A percentile compares a stretch with the other conserved stretches of the same genome.
Conservation (phyloP, 2,797 vertebrate species). For the Strix occidentalis region DNA sequence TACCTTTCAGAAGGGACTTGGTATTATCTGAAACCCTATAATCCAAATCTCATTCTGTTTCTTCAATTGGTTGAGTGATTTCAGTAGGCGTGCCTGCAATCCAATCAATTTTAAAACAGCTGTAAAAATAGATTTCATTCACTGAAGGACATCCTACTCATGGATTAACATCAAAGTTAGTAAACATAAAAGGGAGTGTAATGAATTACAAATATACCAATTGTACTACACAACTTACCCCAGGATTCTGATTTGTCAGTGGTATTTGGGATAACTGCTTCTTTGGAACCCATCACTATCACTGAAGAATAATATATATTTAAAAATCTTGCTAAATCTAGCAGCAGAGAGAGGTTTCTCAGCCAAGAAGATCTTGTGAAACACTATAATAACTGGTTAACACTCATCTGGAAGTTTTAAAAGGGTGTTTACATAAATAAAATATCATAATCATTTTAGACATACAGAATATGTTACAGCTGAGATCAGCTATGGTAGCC, state of each 20-base stretch:
- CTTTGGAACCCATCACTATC: not conserved
- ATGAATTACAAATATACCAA: not conserved
- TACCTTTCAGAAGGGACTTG: conserved; percentile 68
- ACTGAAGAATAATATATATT: not conserved
- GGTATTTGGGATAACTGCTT: not conserved
- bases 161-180: conserved; percentile 29
- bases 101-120: conserved; percentile 67
- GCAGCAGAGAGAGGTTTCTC: not conserved
- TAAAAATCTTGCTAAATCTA: not conserved
- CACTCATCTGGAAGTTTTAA: not conserved
- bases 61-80: conserved; percentile 70
- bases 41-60: conserved; percentile 72
- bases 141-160: conserved; percentile 50
- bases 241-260: not conserved
- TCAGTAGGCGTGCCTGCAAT: conserved; percentile 39
- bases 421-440: conserved; percentile 6
- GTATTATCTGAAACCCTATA: conserved; percentile 73
- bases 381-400: not conserved
- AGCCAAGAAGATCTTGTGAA: not conserved
- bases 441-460: not conserved
- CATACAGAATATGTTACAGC: not conserved
- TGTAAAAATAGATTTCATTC: conserved; percentile 70
- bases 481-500: not conserved
- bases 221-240: not conserved
- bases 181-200: conserved; percentile 37